Conservation (phyloP, 1,140 invertebrate genomes). For the Drosophila sp. region DNA sequence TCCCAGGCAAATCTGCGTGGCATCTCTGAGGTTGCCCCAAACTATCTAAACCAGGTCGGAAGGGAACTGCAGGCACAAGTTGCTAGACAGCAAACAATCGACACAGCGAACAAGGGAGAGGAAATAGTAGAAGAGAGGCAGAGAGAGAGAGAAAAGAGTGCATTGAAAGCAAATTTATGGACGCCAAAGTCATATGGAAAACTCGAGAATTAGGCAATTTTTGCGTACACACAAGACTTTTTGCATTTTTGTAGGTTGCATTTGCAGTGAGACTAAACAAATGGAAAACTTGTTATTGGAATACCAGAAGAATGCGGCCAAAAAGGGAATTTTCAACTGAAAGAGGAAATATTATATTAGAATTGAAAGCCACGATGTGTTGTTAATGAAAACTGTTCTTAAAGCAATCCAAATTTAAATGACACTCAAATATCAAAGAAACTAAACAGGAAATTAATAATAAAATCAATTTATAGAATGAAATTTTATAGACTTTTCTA, state of each 20-base stretch:
- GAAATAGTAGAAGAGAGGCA: slow-evolving; percentile 10
- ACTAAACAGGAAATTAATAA: no score
- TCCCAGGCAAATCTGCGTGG: slow-evolving; percentile 72
- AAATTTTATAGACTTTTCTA: background rate
- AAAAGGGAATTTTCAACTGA: background rate
- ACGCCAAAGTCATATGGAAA: slow-evolving; percentile 75
- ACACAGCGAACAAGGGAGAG: slow-evolving; percentile 11
- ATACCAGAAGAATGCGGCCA: background rate
- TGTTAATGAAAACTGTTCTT: background rate
- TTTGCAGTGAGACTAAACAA: slow-evolving; percentile 17
- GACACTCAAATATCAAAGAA: no score
- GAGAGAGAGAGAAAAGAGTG: slow-evolving; percentile 42
- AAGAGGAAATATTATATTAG: slow-evolving; percentile 13
- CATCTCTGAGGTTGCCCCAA: slow-evolving; percentile 36
- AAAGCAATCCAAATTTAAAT: background rate
- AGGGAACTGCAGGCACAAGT: slow-evolving; percentile 26
- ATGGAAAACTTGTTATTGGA: slow-evolving; percentile 28
- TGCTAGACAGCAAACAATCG: slow-evolving; percentile 48
- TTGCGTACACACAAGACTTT: slow-evolving; percentile 28
- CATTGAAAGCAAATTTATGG: slow-evolving; percentile 76
- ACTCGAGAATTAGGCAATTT: slow-evolving; percentile 69
- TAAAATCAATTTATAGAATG: background rate
- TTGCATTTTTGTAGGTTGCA: slow-evolving; percentile 7
- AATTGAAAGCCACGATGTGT: background rate
- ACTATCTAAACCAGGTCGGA: background rate